These are phyloP conservation scores for Cnemophilus loriae DNA, from an alignment of 2,113 vertebrate genomes.

Conservation along the genomic window DNA sequence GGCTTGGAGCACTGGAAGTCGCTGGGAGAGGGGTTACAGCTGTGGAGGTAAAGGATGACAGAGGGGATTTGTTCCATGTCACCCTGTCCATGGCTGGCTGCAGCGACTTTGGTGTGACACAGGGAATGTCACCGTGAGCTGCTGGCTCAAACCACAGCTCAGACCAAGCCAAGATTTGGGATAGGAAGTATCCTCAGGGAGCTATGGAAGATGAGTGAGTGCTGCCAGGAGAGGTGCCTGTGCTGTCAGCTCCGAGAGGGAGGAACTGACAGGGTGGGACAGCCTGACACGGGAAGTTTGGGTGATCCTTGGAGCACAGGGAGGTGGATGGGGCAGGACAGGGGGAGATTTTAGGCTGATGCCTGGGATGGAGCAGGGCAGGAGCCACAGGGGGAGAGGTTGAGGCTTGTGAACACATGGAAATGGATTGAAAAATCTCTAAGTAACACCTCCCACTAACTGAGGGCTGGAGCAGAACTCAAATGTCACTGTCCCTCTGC, in stretches of 20 bases:
- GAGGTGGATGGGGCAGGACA: background rate
- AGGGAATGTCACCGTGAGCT: accelerated
- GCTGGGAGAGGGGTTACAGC: background rate
- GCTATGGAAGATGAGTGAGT: background rate
- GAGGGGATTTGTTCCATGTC: accelerated
- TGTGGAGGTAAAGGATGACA: background rate
- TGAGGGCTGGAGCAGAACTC: background rate
- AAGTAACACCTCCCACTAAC: background rate
- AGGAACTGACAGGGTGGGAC: background rate
- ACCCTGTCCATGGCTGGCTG: background rate
- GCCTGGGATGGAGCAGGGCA: background rate
- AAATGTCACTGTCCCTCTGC: background rate
- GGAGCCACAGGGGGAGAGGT: background rate
- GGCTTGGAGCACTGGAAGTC: background rate
- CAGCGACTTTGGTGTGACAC: background rate
- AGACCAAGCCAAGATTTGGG: background rate
- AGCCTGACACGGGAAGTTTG: background rate
- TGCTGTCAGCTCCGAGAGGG: background rate
- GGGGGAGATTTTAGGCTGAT: background rate
- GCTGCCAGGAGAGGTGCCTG: background rate
- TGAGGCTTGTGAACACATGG: background rate
- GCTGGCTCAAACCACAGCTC: background rate
- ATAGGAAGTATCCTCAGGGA: background rate
- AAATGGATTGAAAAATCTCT: background rate
- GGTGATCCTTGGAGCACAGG: background rate